Conservation (phyloP, 2,797 vertebrate genomes). For the Cuniculus paca region DNA sequence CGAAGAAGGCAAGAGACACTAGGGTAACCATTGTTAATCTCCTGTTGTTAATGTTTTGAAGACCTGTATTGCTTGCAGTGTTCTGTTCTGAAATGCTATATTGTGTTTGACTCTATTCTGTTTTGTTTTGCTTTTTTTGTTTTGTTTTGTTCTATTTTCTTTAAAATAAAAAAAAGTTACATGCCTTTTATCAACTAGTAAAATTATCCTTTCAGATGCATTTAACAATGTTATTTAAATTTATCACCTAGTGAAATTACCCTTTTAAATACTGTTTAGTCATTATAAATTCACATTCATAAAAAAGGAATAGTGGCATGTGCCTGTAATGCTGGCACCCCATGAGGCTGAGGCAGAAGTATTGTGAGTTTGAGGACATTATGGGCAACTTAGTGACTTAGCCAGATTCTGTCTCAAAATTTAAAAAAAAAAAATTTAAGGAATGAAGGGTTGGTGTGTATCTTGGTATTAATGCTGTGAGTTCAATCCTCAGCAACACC, state of each 20-base stretch:
- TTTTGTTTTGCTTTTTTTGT: no score
- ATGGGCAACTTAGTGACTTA: neutral
- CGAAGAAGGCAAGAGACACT: no score
- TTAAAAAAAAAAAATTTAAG: neutral
- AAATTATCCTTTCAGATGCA: neutral
- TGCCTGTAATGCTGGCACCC: neutral
- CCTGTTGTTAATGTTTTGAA: no score
- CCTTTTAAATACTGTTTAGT: neutral
- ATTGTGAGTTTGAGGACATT: neutral
- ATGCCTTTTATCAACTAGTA: constrained; percentile 27
- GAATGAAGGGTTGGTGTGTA: neutral
- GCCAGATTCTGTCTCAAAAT: neutral
- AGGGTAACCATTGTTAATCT: no score
- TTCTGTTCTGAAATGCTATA: no score
- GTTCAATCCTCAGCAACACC: neutral
- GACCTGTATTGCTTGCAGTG: no score
- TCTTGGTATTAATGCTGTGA: neutral
- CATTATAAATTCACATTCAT: neutral
- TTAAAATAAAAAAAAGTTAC: no score
- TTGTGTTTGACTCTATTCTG: no score
- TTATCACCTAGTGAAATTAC: constrained; percentile 41
- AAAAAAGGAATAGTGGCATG: neutral
- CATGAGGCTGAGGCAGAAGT: neutral
- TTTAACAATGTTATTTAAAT: constrained; percentile 29
- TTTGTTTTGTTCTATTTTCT: no score